Evolutionary conservation across 2,113 vertebrate genomes (phyloP).

Genomic region (Lepisosteus oculatus): DNA sequence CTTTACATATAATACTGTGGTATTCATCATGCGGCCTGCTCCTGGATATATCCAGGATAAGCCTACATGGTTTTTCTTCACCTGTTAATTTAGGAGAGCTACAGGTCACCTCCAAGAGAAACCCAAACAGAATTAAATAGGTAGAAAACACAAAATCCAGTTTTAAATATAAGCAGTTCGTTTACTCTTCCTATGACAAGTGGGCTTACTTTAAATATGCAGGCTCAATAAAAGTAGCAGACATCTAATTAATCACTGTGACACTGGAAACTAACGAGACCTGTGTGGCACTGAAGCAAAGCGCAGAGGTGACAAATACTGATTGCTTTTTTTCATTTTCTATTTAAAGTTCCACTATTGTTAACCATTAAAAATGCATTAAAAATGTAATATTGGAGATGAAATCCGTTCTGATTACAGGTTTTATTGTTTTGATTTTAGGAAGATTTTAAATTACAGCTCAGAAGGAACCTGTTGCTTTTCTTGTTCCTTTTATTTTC

Average conservation of each 20-base stretch:
- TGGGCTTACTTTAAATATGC: slow-evolving; percentile 18
- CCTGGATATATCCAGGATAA: neutral
- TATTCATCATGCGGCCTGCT: neutral
- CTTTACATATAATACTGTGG: neutral
- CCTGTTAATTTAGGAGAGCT: too few relatives aligned
- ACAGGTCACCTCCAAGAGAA: too few relatives aligned
- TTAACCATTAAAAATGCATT: slow-evolving; percentile 22
- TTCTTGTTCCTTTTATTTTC: neutral
- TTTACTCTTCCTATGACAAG: slow-evolving; percentile 1
- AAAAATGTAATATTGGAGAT: slow-evolving; percentile 3
- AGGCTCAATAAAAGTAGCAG: slow-evolving; percentile 19
- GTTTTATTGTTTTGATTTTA: neutral
- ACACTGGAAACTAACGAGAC: slow-evolving; percentile 19
- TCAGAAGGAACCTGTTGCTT: too few relatives aligned
- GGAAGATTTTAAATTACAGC: neutral
- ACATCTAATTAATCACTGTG: slow-evolving; percentile 22
- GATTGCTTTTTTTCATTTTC: slow-evolving; percentile 21
- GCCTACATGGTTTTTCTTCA: too few relatives aligned
- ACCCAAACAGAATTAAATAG: too few relatives aligned
- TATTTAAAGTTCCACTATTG: slow-evolving; percentile 16
- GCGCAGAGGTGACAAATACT: slow-evolving; percentile 15
- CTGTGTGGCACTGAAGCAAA: slow-evolving; percentile 12
- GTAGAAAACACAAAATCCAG: too few relatives aligned
- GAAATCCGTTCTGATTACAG: neutral
- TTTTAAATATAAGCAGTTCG: neutral